These are phyloP conservation scores for Cynopterus sphinx DNA, from an alignment of 2,797 vertebrate genomes.

Conservation along the genomic window DNA sequence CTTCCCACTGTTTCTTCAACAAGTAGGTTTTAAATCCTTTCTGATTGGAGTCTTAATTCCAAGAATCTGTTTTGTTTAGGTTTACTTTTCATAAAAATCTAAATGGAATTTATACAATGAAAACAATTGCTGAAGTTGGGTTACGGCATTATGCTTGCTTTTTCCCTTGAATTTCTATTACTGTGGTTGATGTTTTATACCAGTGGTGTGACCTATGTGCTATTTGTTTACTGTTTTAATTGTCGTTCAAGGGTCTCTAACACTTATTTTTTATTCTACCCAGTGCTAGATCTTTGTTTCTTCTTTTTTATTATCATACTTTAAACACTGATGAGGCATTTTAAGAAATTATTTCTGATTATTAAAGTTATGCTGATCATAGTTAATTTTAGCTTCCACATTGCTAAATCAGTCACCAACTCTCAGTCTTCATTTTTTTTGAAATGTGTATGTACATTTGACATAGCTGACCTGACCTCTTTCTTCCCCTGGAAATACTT, in stretches of 20 bases:
- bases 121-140: background rate
- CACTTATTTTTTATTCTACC: background rate
- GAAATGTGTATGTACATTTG: background rate
- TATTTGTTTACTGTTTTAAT: background rate
- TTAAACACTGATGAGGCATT: background rate
- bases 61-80: background rate
- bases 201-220: background rate
- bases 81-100: background rate
- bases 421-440: background rate
- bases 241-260: background rate
- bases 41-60: background rate
- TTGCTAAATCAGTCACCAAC: background rate
- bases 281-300: background rate
- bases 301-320: background rate
- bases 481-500: background rate
- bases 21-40: constrained; percentile 80
- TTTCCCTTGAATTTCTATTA: background rate
- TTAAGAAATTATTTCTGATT: background rate
- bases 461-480: background rate
- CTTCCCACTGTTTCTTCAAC: constrained; percentile 87
- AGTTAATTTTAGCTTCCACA: background rate
- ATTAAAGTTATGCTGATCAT: background rate
- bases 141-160: background rate
- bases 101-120: background rate
- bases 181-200: background rate